Percentiles rank a stretch among this genome's conserved stretches.
These are phyloP conservation scores for Nilaparvata lugens DNA, from an alignment of 1,140 invertebrate genomes.

Conservation along the genomic window DNA sequence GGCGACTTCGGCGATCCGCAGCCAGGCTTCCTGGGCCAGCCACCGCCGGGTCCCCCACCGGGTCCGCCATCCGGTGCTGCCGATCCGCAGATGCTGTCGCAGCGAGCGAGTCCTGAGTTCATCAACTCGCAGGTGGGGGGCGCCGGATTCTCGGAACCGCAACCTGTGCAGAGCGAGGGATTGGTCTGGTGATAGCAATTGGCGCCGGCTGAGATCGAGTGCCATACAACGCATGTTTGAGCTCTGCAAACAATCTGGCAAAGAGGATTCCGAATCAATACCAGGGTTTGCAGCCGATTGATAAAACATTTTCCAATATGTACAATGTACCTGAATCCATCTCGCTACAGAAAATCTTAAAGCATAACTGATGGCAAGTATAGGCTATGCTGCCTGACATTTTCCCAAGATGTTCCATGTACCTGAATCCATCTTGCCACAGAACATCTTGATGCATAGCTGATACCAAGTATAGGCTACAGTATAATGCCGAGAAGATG, in stretches of 20 bases:
- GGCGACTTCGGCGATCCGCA: constrained; percentile 53
- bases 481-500: too few relatives aligned
- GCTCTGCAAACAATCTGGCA: constrained; percentile 5
- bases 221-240: constrained; percentile 8
- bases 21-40: constrained; percentile 46
- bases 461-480: too few relatives aligned
- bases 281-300: too few relatives aligned
- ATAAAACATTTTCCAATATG: too few relatives aligned
- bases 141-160: constrained; percentile 56
- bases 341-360: too few relatives aligned
- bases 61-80: constrained; percentile 42
- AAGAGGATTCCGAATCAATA: too few relatives aligned
- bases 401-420: too few relatives aligned
- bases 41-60: constrained; percentile 38
- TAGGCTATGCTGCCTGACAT: too few relatives aligned
- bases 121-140: constrained; percentile 33
- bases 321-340: too few relatives aligned
- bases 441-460: too few relatives aligned
- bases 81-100: constrained; percentile 27
- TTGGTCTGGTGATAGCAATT: constrained; percentile 49
- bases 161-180: constrained; percentile 60
- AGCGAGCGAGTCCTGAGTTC: constrained; percentile 29
- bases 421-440: too few relatives aligned
- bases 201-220: not conserved
- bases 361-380: too few relatives aligned